Evolutionary conservation across 2,888 invertebrate genomes (phyloP), one percentile per base, ranked within the genome.

Genomic region (Phaedon cochleariae): DNA sequence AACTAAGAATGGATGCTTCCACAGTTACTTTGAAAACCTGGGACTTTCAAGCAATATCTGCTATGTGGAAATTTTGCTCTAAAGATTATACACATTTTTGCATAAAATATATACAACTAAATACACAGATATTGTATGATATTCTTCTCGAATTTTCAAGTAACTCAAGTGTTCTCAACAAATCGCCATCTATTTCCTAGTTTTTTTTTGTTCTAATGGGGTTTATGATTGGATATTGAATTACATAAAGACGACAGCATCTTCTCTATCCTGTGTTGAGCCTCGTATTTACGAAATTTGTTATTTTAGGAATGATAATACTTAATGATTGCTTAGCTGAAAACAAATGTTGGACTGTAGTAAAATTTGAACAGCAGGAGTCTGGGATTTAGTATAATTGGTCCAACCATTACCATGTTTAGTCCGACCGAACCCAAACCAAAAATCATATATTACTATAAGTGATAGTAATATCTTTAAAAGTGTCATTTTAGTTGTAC

Each of bases 361-460:
- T 62, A 48, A 61, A 64, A 61, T 34, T 63, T 62, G 64, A 58
- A 63, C 61, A 62, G 65, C 57, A 57, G 54, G 54, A 34, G 34
- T 67, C 64, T 57, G 64, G 68, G 59, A 64, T 22, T 34, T 55
- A 65, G 46, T 45, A 55, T 54, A 60, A 34, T 49, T 53, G 9
- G 72, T 73, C 72, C 70, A 65, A 71, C 65, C 69, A 68, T 70
- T 69, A 73, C 77, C 77, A 76, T 77, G 75, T 77, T 77, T 77
- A 76, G 76, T 67, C 61, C 65, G 69, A 67, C 53, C 65, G 70
- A 73, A 71, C 55, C 59, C 65, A 72, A 74, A 74, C 77, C 75
- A 77, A 78, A 77, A 77, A 78, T 62, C 76, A 76, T 78, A 74
- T 77, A 76, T 76, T 77, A 67, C 65, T 73, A n/a, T n/a, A 71